These are phyloP conservation scores for Drosophila lutescens DNA, from an alignment of 2,888 invertebrate species.

Conservation along the genomic window DNA sequence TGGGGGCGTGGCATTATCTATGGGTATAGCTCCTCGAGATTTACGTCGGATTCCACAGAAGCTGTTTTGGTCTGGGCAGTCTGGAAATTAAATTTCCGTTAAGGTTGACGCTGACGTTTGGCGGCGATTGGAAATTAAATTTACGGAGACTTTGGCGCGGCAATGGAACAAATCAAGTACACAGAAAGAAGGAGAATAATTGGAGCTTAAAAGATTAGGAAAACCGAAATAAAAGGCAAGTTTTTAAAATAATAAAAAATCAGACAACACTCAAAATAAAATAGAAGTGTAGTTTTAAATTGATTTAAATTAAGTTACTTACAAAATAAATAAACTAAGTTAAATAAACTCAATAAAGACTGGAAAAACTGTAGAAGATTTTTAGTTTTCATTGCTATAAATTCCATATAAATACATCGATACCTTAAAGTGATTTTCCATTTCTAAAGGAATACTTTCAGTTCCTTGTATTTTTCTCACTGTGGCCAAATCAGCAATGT, in stretches of 20 bases:
- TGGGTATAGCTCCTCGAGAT: conserved; percentile 7
- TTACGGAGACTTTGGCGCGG: conserved; percentile 50
- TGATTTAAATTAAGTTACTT: no score
- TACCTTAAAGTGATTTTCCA: no score
- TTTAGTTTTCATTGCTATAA: not conserved
- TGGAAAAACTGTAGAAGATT: no score
- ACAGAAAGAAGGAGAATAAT: not conserved
- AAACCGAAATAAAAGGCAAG: no score
- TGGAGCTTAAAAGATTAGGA: not conserved
- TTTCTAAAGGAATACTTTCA: not conserved
- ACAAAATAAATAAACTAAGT: no score
- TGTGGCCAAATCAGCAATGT: conserved; percentile 71
- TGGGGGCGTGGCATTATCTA: conserved; percentile 24
- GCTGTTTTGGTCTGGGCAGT: conserved; percentile 35
- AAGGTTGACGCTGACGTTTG: conserved; percentile 54
- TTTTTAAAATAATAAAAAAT: no score
- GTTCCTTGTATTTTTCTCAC: not conserved
- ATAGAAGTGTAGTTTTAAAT: no score
- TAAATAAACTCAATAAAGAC: no score
- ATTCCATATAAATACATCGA: not conserved
- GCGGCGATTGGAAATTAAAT: conserved; percentile 70
- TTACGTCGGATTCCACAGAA: not conserved
- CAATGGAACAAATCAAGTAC: conserved; percentile 60
- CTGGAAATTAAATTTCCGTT: conserved; percentile 79
- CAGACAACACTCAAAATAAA: no score